A percentile compares a stretch with the other conserved stretches of the same genome.
Conservation (phyloP, 2,797 vertebrate species). For the Aplochiton taeniatus region DNA sequence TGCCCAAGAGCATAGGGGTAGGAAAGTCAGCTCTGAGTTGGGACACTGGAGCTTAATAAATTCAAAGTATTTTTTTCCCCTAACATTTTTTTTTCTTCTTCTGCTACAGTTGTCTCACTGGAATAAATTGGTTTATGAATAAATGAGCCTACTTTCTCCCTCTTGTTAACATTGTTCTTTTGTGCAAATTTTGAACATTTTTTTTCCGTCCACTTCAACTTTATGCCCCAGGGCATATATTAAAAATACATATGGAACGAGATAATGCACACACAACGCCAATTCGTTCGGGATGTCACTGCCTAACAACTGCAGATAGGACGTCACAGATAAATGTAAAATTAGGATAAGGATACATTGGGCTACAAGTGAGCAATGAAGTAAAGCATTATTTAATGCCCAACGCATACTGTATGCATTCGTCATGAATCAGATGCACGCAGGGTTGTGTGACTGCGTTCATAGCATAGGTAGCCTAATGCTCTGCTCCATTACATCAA, state of each 20-base stretch:
- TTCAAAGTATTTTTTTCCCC: constrained; percentile 73
- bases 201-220: constrained; percentile 81
- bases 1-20: constrained; percentile 59
- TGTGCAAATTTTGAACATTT: constrained; percentile 77
- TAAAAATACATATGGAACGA: constrained; percentile 84
- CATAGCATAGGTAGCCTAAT: constrained; percentile 46
- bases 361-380: constrained; percentile 51
- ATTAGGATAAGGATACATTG: constrained; percentile 47
- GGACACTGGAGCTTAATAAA: constrained; percentile 78
- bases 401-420: constrained; percentile 52
- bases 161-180: constrained; percentile 85
- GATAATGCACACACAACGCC: constrained; percentile 79
- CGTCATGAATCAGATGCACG: constrained; percentile 47
- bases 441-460: constrained; percentile 22
- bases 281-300: constrained; percentile 77
- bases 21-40: constrained; percentile 51
- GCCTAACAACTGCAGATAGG: constrained; percentile 66
- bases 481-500: too few species aligned
- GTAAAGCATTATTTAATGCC: constrained; percentile 53
- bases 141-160: constrained; percentile 78
- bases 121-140: constrained; percentile 86
- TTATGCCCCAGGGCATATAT: constrained; percentile 81
- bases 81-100: constrained; percentile 60
- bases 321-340: constrained; percentile 62
- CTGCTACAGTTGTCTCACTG: constrained; percentile 73